Evolutionary conservation across 2,113 vertebrate species (phyloP).

Genomic region (Cyprinodon variegatus): DNA sequence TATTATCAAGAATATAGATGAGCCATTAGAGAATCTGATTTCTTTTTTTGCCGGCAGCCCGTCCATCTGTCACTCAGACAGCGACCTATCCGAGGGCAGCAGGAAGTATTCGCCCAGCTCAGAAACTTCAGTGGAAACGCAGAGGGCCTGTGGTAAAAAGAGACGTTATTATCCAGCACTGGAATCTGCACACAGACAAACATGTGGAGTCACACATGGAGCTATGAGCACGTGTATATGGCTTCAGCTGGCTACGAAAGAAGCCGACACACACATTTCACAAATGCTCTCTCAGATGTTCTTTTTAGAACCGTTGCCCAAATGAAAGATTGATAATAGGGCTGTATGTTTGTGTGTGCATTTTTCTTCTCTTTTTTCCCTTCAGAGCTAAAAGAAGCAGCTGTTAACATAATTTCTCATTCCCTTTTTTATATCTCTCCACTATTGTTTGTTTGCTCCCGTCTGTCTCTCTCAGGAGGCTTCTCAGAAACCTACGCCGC

Average conservation of each 20-base stretch:
- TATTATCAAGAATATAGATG: conserved; percentile 25
- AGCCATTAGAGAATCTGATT: conserved; percentile 15
- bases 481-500: conserved; percentile 87
- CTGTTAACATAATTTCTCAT: conserved; percentile 53
- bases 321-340: conserved; percentile 55
- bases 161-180: conserved; percentile 33
- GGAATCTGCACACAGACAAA: conserved; percentile 29
- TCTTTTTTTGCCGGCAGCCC: conserved; percentile 69
- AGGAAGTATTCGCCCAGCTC: conserved; percentile 87
- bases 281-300: conserved; percentile 60
- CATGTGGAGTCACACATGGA: conserved; percentile 3
- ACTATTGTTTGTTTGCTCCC: conserved; percentile 20
- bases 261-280: conserved; percentile 32
- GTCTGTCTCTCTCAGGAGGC: conserved; percentile 74
- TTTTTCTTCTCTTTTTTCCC: conserved; percentile 23
- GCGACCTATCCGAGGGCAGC: conserved; percentile 83
- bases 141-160: conserved; percentile 84
- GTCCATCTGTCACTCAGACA: conserved; percentile 84
- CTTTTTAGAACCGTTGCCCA: conserved; percentile 41
- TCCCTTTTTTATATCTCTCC: conserved; percentile 6
- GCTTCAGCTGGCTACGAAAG: conserved; percentile 31
- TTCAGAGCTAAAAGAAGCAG: conserved; percentile 52
- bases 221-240: conserved; percentile 23
- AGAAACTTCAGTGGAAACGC: conserved; percentile 83
- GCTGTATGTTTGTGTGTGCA: conserved; percentile 30